Evolutionary conservation across 2,888 invertebrate genomes (phyloP), one percentile per base, ranked within the genome.

Genomic region (Rhodophaea formosa): DNA sequence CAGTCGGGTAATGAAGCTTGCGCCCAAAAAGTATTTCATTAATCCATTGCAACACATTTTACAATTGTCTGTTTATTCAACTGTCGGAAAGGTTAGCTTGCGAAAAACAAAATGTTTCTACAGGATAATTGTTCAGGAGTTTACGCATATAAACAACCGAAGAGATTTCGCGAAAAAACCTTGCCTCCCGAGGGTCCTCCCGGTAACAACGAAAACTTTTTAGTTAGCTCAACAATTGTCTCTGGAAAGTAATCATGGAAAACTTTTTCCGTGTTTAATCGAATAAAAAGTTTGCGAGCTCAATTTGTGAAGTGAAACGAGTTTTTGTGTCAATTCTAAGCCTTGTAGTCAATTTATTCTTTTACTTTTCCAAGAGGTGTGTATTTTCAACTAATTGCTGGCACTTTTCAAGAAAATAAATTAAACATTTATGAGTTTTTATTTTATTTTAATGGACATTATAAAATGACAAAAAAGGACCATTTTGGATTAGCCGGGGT

Each of bases 71-170:
- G 23, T 23, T 23, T 23, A n/a, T n/a, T 5, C 2, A 23, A 23
- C 3, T 2, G 23, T 23, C 23, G 23, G 23, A 23, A 23, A 23
- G 23, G 23, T 23, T 23, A 23, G 5, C 23, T 62, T 58, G 61
- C 60, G 54, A 61, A 63, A 66, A 62, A 58, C 58, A 60, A 61
- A 47, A 62, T 39, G 55, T 56, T n/a, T 56, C 47, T n/a, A 15
- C 16, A 17, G 57, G 44, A 62, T 71, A 65, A 70, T 68, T 69
- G 65, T 64, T 62, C 59, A 60, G 64, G 61, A 60, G 61, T 69
- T 66, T 62, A 60, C 65, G 63, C 65, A 66, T 71, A 69, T 64
- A 67, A 67, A 69, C 62, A 69, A 69, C 68, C 63, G 60, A 62
- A n/a, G 56, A 54, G 62, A 62, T 65, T 65, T 61, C 53, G 63